Base-by-base conservation (phyloP, 2,888 invertebrate genomes). In the Heliconius ismenius region DNA sequence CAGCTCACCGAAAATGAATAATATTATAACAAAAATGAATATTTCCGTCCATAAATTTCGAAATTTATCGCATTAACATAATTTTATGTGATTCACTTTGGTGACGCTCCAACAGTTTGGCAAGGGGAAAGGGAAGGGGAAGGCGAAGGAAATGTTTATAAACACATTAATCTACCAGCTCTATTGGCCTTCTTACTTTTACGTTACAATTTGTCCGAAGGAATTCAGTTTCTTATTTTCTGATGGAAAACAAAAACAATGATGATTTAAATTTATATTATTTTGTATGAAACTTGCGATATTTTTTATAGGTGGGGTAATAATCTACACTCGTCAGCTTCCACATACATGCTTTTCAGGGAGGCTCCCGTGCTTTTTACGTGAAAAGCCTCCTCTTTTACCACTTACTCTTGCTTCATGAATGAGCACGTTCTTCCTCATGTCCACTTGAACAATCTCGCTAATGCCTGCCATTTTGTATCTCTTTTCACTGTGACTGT, bases 1-100 rank as follows among this genome's bases (percentile, higher is more conserved):
- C 43, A 76, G 39, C 62, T 77, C 18, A 58, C 67, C 36, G 36
- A 68, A 77, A 62, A 79, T 63, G 72, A n/a, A 62, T 15, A 76
- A 77, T 76, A 67, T 75, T 74, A 67, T 43, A 74, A 43, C 65
- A 28, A 26, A 75, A 77, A 75, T 69, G 64, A 74, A 69, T 69
- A 75, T 73, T 69, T 73, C 58, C 74, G 63, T 36, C 43, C 69
- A 77, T 75, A 79, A 79, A 77, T 79, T 75, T 43, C 15, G 69
- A 79, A 77, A 69, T 73, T 60, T 77, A 75, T 73, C 77, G 32
- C 69, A 77, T 75, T 77, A 79, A 69, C 73, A 77, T 77, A 77
- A 79, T 67, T 75, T 77, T 75, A 75, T 79, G 75, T 73, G 77
- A 73, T 73, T 75, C 68, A 77, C 68, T 68, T 75, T 72, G 36